phyloP scores from a whole-genome alignment of 37 sponge, comb jelly and placozoan species.

The Oscarella lobularis region DNA sequence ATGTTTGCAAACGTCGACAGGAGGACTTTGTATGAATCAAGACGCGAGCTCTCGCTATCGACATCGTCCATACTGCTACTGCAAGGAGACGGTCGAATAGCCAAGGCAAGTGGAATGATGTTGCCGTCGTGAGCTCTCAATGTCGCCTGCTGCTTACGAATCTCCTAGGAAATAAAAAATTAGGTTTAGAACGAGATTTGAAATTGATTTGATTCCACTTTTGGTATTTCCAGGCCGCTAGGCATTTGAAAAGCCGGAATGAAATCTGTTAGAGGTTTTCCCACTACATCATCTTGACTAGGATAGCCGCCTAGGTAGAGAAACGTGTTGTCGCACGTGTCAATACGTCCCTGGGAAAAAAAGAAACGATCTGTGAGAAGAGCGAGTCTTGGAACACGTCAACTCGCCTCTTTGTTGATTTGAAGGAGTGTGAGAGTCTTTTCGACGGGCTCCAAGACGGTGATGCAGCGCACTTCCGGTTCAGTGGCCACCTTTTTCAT shows the following conservation, averaged over 20 bases:
- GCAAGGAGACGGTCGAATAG: neutral
- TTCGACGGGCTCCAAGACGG: conserved; percentile 85
- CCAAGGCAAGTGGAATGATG: neutral
- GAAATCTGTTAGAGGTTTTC: conserved; percentile 24
- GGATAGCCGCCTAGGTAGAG: conserved; percentile 55
- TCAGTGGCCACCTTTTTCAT: conserved; percentile 51
- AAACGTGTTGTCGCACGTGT: conserved; percentile 54
- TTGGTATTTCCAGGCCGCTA: neutral
- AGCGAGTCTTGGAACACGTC: neutral
- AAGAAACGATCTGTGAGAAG: neutral
- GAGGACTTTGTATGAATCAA: neutral
- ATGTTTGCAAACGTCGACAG: conserved; percentile 8
- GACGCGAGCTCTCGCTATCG: neutral
- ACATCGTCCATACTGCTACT: neutral
- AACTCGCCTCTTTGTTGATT: conserved; percentile 17
- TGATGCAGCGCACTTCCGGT: conserved; percentile 39
- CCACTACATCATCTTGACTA: conserved; percentile 24
- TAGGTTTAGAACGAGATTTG: no score
- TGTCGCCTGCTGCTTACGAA: neutral
- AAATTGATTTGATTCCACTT: no score
- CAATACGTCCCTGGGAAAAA: conserved; percentile 20
- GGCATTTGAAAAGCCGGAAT: conserved; percentile 53
- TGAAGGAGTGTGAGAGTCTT: conserved; percentile 36
- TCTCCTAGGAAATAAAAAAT: no score
- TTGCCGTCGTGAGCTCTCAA: neutral